Evolutionary conservation across 2,888 invertebrate genomes (phyloP), one percentile per base, ranked within the genome.

Genomic region (Napeogenes inachia): DNA sequence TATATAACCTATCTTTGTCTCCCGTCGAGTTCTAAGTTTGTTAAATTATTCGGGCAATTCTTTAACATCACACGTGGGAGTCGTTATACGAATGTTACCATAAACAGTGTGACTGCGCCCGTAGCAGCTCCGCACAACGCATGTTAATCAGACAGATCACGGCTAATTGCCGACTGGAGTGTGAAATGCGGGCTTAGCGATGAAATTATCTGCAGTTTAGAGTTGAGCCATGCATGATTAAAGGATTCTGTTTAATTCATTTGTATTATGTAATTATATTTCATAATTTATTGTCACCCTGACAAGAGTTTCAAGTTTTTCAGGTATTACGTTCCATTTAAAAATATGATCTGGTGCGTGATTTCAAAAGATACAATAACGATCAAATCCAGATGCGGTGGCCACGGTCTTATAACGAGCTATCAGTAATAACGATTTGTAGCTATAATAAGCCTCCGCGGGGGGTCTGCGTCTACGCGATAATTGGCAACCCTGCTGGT

Each of bases 101-200:
- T 10, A 50, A 50, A 50, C 50, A 50, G 30, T 30, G 30, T 30
- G 30, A 50, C 4, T 71, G 45, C 0, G 42, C 69, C 74, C 73
- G 72, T 69, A 71, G 72, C 75, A 75, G 75, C 74, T 78, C 81
- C 50, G 30, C 75, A 78, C 82, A 84, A 84, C 87, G 85, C 85
- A 85, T 86, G 87, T 84, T 87, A 87, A 87, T 87, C 87, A 85
- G 86, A 76, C 80, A 82, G 84, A 87, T 87, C 85, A 82, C 81
- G 76, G 80, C 79, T 87, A 87, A 89, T 89, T 89, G 88, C 84
- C 79, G 82, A 82, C 76, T 84, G 79, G 78, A 87, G 87, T 86
- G 87, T 84, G 87, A 87, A 87, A 86, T 87, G 86, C 87, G 86
- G 87, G 87, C 82, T 87, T 84, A 85, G 83, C 82, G 82, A 85